phyloP scores from a whole-genome alignment of 1,140 invertebrate genomes.

The Aphaenogaster floridana region DNA sequence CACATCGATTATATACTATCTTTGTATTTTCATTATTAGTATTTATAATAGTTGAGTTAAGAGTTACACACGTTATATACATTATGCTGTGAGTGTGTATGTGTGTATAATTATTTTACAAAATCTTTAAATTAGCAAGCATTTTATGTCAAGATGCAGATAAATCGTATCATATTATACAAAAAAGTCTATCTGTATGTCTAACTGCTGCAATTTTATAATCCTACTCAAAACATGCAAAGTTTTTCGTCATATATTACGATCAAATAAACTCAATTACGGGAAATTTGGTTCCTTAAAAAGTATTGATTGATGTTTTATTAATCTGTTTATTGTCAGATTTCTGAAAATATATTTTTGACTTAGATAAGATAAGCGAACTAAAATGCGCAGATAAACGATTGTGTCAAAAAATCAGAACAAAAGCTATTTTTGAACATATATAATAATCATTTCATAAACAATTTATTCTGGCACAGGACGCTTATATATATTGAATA shows the following conservation, averaged over 20 bases:
- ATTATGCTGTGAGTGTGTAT: conserved; percentile 8
- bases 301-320: conserved; percentile 10
- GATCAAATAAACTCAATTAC: conserved; percentile 17
- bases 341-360: conserved; percentile 21
- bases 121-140: conserved; percentile 39
- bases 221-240: conserved; percentile 55
- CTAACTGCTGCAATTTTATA: conserved; percentile 29
- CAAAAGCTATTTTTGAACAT: conserved; percentile 3
- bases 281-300: neutral
- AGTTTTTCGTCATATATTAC: conserved; percentile 10
- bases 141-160: conserved; percentile 62
- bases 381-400: neutral
- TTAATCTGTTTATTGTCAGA: conserved; percentile 7
- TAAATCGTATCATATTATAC: conserved; percentile 37
- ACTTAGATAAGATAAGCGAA: neutral
- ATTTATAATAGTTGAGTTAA: neutral
- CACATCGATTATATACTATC: neutral
- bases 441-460: conserved; percentile 18
- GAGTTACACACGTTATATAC: conserved; percentile 17
- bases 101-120: conserved; percentile 16
- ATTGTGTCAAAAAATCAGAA: neutral
- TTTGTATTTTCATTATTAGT: neutral
- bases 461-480: conserved; percentile 25
- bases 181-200: conserved; percentile 44
- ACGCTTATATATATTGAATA: neutral